Evolutionary conservation across 2,113 vertebrate species (phyloP).

Genomic region (Pterocles burchelli): DNA sequence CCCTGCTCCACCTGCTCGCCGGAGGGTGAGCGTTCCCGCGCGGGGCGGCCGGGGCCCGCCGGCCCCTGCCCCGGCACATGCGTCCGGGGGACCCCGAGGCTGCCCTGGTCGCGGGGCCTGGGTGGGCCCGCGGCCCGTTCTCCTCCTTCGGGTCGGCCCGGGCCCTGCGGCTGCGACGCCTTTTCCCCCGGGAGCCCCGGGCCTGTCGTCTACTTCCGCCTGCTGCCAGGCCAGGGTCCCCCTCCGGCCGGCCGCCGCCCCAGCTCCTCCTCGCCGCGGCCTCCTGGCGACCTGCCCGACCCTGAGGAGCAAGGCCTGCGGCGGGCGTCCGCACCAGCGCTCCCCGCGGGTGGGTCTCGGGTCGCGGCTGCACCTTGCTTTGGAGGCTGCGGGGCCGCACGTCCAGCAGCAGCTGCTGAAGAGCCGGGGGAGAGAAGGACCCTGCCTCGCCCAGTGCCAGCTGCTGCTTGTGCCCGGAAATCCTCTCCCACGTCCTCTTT

Average conservation of each 20-base stretch:
- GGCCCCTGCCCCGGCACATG: not conserved
- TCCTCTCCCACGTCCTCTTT: not conserved
- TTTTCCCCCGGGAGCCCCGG: no score
- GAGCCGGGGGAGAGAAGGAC: not conserved
- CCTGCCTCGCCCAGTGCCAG: no score
- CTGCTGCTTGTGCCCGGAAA: accelerated
- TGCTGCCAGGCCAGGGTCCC: no score
- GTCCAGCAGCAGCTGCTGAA: not conserved
- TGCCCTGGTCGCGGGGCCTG: not conserved
- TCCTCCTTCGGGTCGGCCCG: not conserved
- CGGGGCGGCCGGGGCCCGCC: not conserved
- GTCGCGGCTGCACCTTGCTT: no score
- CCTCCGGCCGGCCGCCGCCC: not conserved
- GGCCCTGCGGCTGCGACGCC: no score
- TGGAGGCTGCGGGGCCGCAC: not conserved
- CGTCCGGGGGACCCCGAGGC: no score
- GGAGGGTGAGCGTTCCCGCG: slow-evolving; percentile 49
- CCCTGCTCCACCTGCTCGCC: slow-evolving; percentile 22
- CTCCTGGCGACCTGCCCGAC: no score
- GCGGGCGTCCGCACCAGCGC: not conserved
- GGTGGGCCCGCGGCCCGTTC: not conserved
- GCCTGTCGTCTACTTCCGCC: no score
- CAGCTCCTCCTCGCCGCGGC: not conserved
- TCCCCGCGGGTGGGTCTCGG: not conserved
- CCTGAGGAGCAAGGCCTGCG: not conserved